Evolutionary conservation across 1,140 invertebrate genomes (phyloP), one percentile per base, ranked within the genome.

Genomic region (Philopotamus ludificatus): DNA sequence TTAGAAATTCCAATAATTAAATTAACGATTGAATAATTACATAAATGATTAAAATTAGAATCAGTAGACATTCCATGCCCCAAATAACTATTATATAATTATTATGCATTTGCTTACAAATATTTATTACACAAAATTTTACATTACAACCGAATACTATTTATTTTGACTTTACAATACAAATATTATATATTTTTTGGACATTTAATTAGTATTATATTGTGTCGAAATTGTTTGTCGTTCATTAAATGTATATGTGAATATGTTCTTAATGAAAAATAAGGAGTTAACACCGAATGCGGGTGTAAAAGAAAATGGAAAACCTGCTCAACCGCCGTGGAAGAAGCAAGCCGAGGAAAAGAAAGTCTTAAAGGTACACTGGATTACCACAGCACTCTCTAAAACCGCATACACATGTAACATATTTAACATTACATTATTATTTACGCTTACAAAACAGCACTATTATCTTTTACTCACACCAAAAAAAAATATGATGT

Each of bases 361-460:
- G 54, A 57, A 55, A 49, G 3, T 15, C 15, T 25, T 55, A 10
- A 65, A 65, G 63, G 63, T 65, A 64, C 34, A 45, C 41, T 8
- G n/a, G n/a, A n/a, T n/a, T n/a, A n/a, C n/a, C n/a, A n/a, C 23
- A 15, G 16, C 3, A 26, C 21, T 18, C 21, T 28, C 21, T 2
- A 34, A 34, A 34, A 12, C 4, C 12, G 28, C 12, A 12, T 7
- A 34, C 4, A 34, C 12, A 12, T 34, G 4, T 34, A 7, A 34
- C 28, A 34, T 34, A 39, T 15, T 47, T 47, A 12, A 47, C 18
- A 47, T 16, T 9, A 20, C 7, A 8, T 9, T 47, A 15, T 9
- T 4, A 47, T 47, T 8, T 9, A 8, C 4, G 18, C 44, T 47
- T 15, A 12, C 12, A 34, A 12, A 34, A 34, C 28, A 34, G 4